A percentile compares a stretch with the other conserved stretches of the same genome.
phyloP scores from a whole-genome alignment of 1,140 invertebrate genomes.

The Lepidostoma basale region DNA sequence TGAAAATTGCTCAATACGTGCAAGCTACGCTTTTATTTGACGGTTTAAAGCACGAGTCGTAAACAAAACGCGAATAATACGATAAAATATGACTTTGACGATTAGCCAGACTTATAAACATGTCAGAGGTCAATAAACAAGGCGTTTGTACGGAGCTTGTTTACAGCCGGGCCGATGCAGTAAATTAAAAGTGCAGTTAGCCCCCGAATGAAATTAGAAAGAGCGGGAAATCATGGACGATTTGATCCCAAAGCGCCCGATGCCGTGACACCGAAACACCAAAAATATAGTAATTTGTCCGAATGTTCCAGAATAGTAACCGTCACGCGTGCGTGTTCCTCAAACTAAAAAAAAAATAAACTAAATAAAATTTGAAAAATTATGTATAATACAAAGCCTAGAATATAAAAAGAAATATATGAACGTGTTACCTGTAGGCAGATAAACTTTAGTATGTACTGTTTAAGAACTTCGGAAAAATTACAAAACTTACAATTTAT shows the following conservation, averaged over 20 bases:
- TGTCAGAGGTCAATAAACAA: not conserved
- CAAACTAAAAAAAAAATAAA: not conserved
- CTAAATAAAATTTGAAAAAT: not conserved
- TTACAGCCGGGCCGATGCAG: not conserved
- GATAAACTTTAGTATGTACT: too few species aligned
- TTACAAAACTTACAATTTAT: too few species aligned
- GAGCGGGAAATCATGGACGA: not conserved
- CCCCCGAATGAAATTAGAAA: conserved; percentile 6
- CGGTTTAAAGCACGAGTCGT: too few species aligned
- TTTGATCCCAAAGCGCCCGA: conserved; percentile 13
- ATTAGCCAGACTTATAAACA: too few species aligned
- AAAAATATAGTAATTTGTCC: conserved; percentile 5
- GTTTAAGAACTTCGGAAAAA: too few species aligned
- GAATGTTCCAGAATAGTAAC: not conserved
- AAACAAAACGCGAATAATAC: too few species aligned
- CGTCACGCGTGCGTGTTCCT: not conserved
- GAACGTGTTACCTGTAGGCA: not conserved
- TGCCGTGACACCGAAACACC: not conserved
- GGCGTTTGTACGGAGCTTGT: not conserved
- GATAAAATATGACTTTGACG: too few species aligned
- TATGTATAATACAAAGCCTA: too few species aligned
- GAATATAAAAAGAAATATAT: not conserved
- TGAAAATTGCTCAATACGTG: too few species aligned
- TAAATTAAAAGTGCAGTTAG: not conserved
- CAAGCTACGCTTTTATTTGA: too few species aligned